Evolutionary conservation across 2,888 invertebrate species (phyloP), one percentile per base, ranked within the genome.

Genomic region (Metopia argyrocephala): DNA sequence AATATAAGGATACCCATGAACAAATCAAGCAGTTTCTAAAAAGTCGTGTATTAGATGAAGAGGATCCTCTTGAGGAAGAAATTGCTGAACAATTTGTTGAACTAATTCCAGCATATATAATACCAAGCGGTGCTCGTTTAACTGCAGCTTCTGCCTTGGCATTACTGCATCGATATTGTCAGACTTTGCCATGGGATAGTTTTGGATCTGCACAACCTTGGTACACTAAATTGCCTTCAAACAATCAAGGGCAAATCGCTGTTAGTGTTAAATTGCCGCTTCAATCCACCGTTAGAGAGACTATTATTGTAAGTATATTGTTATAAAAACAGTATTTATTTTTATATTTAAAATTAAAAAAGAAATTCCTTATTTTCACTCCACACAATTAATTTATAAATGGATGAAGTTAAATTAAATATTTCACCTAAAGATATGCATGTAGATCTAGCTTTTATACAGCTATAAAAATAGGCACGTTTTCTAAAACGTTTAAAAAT

Each of bases 101-200:
- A 5, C 7, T 70, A 1, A 86, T 89, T 9, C 56, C 82, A 6
- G 88, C 90, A 0, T 90, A 83, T 69, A 48, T 74, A 5, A 86
- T 86, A 46, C 38, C 78, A 18, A 82, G 66, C 27, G 90, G 90
- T 1, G 87, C 89, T 1, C 84, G 84, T 6, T 85, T 86, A 21
- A 83, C 85, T 68, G 83, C 85, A 46, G 85, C 85, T 56, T 82
- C 66, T 2, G 87, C 89, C 0, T 28, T 90, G 4, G 5, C 70
- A 2, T 87, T 97, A 5, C 87, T 98, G 15, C 94, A 95, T 89
- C 93, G 94, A 82, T 99, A 99, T 89, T 98, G 97, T 89, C 91
- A 92, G 15, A 91, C 92, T 54, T 91, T 99, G 61, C 95, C 95
- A 0, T 93, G 94, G 83, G 98, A 98, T 90, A 93, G 93, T 50